These are phyloP conservation scores for Picathartes gymnocephalus DNA, from an alignment of 2,113 vertebrate species.

Conservation along the genomic window DNA sequence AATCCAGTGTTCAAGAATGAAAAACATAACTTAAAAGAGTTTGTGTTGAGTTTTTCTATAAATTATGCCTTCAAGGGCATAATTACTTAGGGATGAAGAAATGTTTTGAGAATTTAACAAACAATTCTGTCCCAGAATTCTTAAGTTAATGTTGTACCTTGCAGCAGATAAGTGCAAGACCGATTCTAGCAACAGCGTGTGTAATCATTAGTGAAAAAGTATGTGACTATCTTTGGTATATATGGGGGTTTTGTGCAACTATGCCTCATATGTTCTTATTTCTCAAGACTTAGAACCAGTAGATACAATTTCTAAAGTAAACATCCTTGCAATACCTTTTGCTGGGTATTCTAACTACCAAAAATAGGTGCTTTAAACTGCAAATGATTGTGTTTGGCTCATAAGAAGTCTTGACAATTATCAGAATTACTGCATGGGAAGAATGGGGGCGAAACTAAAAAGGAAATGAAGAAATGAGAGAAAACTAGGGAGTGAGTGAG, in stretches of 20 bases:
- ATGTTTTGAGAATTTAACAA: background rate
- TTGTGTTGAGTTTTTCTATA: background rate
- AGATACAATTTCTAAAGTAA: background rate
- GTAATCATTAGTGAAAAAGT: background rate
- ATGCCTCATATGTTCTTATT: background rate
- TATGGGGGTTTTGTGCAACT: background rate
- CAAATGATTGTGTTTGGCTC: background rate
- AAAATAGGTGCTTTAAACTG: background rate
- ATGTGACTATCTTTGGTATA: background rate
- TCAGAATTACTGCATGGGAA: background rate
- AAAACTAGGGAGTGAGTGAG: background rate
- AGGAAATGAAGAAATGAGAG: background rate
- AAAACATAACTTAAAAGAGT: background rate
- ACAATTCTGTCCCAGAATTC: background rate
- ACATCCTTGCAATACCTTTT: background rate
- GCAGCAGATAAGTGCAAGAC: background rate
- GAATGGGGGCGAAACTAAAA: background rate
- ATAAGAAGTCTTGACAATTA: background rate
- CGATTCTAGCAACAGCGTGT: background rate
- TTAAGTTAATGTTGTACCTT: background rate
- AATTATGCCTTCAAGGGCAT: background rate
- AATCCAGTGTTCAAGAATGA: background rate
- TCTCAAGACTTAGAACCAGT: background rate
- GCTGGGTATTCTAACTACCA: background rate
- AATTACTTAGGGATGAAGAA: background rate